These are phyloP conservation scores for Acanthornis magna DNA, from an alignment of 2,797 vertebrate species.

Conservation along the genomic window DNA sequence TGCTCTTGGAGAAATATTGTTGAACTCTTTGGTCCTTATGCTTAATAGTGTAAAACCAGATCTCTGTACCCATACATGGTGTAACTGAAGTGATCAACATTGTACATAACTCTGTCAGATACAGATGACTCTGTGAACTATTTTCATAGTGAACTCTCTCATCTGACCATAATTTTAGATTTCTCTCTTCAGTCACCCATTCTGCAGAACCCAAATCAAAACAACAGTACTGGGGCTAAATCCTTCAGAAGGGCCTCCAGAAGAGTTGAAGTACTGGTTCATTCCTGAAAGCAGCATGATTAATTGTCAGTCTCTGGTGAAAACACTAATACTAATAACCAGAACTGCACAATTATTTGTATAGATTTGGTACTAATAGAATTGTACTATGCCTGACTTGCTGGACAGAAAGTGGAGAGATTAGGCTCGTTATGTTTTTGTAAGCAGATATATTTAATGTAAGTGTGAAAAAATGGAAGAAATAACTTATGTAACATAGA, in stretches of 20 bases:
- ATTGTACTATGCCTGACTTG: background rate
- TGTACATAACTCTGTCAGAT: background rate
- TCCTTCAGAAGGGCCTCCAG: background rate
- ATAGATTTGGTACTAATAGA: background rate
- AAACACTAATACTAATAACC: background rate
- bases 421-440: background rate
- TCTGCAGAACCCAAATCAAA: conserved; percentile 24
- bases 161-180: background rate
- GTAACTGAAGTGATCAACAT: conserved; percentile 20
- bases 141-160: background rate
- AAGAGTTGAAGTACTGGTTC: background rate
- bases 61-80: background rate
- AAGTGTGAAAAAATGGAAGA: background rate
- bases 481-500: background rate
- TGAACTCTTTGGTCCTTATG: conserved; percentile 25
- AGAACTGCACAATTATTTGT: background rate
- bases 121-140: background rate
- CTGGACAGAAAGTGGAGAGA: background rate
- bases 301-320: conserved; percentile 11
- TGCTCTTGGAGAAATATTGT: background rate
- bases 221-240: background rate
- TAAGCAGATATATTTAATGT: conserved; percentile 1
- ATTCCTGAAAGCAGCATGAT: conserved; percentile 12
- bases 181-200: background rate
- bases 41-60: background rate